These are phyloP conservation scores for Cryptoblepharus egeriae DNA, from an alignment of 2,797 vertebrate genomes.

Conservation along the genomic window DNA sequence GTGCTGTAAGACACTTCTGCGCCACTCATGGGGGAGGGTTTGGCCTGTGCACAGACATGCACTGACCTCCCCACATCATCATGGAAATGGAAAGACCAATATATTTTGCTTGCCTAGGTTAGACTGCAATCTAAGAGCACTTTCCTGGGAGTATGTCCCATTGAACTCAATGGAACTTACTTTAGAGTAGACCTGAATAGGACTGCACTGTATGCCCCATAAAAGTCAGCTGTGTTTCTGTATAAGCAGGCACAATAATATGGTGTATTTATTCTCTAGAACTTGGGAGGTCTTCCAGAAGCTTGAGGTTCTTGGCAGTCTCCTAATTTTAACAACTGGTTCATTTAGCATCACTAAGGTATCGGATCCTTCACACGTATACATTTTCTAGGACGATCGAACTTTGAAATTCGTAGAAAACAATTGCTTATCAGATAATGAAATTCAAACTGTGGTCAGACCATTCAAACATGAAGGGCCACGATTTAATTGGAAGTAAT, in stretches of 20 bases:
- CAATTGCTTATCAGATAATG: slow-evolving; percentile 73
- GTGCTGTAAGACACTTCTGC: too few relatives aligned
- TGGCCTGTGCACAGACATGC: too few relatives aligned
- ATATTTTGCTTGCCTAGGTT: too few relatives aligned
- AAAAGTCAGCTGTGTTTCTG: too few relatives aligned
- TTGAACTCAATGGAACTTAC: too few relatives aligned
- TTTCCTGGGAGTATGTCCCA: too few relatives aligned
- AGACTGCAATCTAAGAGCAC: too few relatives aligned
- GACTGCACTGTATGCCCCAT: too few relatives aligned
- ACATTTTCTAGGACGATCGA: slow-evolving; percentile 39
- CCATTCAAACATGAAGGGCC: slow-evolving; percentile 71
- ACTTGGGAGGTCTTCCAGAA: slow-evolving; percentile 33
- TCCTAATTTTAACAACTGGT: slow-evolving; percentile 28
- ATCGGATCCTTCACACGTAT: slow-evolving; percentile 29
- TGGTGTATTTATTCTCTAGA: background rate
- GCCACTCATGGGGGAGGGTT: too few relatives aligned
- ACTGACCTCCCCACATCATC: too few relatives aligned
- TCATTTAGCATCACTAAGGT: slow-evolving; percentile 60
- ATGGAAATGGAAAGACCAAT: too few relatives aligned
- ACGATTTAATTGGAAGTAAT: slow-evolving; percentile 75
- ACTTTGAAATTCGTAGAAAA: slow-evolving; percentile 57
- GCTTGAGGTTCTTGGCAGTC: slow-evolving; percentile 58
- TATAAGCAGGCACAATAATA: background rate
- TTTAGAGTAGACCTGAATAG: too few relatives aligned
- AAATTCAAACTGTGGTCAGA: slow-evolving; percentile 72